phyloP scores from a whole-genome alignment of 2,888 invertebrate species.

The Dendrolimus pini region DNA sequence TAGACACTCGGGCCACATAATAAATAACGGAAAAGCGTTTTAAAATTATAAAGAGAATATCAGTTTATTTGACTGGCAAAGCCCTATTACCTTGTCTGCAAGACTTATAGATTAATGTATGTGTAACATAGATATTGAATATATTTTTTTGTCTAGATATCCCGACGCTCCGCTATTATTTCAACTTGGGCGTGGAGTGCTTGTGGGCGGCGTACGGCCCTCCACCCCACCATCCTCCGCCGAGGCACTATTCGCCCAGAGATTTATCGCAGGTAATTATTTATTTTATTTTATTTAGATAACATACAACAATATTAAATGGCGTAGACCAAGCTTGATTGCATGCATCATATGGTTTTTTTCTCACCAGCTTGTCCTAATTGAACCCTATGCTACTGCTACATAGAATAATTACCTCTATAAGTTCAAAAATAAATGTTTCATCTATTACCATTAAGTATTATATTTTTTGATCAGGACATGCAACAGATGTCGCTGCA shows the following conservation, averaged over 20 bases:
- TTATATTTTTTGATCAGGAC: conserved; percentile 31
- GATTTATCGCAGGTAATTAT: conserved; percentile 35
- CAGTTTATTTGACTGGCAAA: not conserved
- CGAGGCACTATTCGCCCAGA: conserved; percentile 38
- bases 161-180: conserved; percentile 79
- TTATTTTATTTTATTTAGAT: no score
- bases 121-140: no score
- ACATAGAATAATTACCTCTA: no score
- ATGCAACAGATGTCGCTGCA: conserved; percentile 53
- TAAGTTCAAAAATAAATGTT: no score
- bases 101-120: not conserved
- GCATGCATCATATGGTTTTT: no score
- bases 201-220: conserved; percentile 61
- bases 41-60: no score
- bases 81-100: not conserved
- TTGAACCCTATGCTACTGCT: no score
- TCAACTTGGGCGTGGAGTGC: conserved; percentile 80
- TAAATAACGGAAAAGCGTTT: no score
- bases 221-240: conserved; percentile 34
- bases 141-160: conserved; percentile 51
- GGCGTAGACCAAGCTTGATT: no score
- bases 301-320: no score
- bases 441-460: not conserved
- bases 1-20: no score
- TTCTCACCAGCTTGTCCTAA: no score